A percentile compares a stretch with the other conserved stretches of the same genome.
Evolutionary conservation across 2,797 vertebrate genomes (phyloP).

Genomic region (Pseudocheirus occidentalis): DNA sequence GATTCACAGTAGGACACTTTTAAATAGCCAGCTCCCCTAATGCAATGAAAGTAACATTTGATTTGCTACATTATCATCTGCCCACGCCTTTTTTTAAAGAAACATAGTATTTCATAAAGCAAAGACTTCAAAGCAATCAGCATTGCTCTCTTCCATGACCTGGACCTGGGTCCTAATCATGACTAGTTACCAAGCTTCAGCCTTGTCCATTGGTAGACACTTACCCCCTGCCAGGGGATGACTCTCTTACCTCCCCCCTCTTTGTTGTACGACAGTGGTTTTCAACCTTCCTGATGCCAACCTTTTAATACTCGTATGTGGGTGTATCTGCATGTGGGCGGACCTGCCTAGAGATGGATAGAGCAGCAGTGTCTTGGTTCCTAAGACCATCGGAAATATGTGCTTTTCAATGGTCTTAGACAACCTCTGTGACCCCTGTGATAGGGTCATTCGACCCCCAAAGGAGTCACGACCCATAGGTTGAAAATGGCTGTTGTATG

Average conservation of each 20-base stretch:
- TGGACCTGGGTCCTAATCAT: not conserved
- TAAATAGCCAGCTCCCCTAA: constrained; percentile 46
- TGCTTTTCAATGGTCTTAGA: too few relatives aligned
- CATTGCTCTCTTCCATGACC: constrained; percentile 19
- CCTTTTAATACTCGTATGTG: too few relatives aligned
- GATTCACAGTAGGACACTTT: constrained; percentile 56
- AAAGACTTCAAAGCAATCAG: constrained; percentile 42
- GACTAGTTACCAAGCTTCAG: constrained; percentile 20
- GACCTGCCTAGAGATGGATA: too few relatives aligned
- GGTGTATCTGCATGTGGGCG: too few relatives aligned
- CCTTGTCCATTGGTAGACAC: constrained; percentile 17
- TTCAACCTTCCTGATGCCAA: too few relatives aligned
- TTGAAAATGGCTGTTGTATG: not conserved
- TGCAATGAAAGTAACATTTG: constrained; percentile 50
- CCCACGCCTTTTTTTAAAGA: constrained; percentile 43
- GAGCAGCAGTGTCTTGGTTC: too few relatives aligned
- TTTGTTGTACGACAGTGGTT: not conserved
- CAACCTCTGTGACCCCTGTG: too few relatives aligned
- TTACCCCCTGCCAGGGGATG: not conserved
- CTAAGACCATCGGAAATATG: too few relatives aligned
- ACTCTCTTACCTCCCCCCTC: not conserved
- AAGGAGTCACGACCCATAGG: too few relatives aligned
- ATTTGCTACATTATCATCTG: constrained; percentile 46
- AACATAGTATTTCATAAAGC: constrained; percentile 3
- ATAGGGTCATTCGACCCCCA: too few relatives aligned